A percentile compares a stretch with the other conserved stretches of the same genome.
Evolutionary conservation across 2,888 invertebrate genomes (phyloP).

Genomic region (Amblyteles armatorius): DNA sequence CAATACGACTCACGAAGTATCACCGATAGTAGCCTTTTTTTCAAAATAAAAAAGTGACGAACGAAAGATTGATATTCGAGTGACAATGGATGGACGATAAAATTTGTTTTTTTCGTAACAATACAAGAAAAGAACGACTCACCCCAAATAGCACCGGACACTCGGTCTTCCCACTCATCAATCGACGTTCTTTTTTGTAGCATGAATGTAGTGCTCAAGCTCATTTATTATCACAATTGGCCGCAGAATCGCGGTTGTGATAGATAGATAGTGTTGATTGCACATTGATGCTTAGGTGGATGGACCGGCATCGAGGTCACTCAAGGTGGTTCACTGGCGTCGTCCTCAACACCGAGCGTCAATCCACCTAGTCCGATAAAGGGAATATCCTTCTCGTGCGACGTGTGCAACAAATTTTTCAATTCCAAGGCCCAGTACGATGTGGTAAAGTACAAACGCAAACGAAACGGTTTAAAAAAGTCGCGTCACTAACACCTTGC

Average conservation of each 20-base stretch:
- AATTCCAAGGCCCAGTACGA: slow-evolving; percentile 81
- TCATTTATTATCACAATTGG: slow-evolving; percentile 83
- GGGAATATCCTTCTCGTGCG: slow-evolving; percentile 76
- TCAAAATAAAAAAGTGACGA: not conserved
- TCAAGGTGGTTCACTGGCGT: slow-evolving; percentile 67
- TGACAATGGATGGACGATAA: not conserved
- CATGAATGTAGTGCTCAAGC: slow-evolving; percentile 85
- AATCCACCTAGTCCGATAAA: slow-evolving; percentile 66
- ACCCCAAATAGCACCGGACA: slow-evolving; percentile 31
- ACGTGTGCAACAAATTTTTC: slow-evolving; percentile 82
- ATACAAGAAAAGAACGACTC: not conserved
- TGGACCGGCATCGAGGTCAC: slow-evolving; percentile 74
- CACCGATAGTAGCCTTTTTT: not conserved
- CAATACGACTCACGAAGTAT: slow-evolving; percentile 1
- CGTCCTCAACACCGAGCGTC: slow-evolving; percentile 45
- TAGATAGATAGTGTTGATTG: slow-evolving; percentile 85
- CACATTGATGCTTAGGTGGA: slow-evolving; percentile 84
- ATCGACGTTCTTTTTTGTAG: slow-evolving; percentile 79
- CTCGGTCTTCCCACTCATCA: slow-evolving; percentile 60
- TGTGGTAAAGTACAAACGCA: slow-evolving; percentile 75
- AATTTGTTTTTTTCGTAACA: not conserved
- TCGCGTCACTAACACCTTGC: not conserved
- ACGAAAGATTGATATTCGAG: not conserved
- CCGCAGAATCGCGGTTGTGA: slow-evolving; percentile 82
- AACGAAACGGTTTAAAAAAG: not conserved